Conservation (phyloP, 1,140 invertebrate species). For the Chionoecetes opilio region DNA sequence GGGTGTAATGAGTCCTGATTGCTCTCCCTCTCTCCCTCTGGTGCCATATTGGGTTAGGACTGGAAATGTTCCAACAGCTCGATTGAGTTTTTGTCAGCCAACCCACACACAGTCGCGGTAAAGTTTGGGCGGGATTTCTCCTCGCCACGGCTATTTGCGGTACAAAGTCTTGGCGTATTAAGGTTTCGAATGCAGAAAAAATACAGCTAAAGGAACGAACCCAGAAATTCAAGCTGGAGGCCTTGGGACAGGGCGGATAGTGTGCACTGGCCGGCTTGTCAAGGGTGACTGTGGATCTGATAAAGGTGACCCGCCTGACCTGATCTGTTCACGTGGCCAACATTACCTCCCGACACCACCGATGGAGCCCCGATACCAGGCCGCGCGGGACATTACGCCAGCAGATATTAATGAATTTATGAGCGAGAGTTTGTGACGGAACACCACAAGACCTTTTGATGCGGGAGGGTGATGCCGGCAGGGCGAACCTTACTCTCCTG, state of each 20-base stretch:
- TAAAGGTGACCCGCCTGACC: conserved; percentile 64
- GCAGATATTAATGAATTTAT: conserved; percentile 77
- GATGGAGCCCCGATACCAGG: conserved; percentile 49
- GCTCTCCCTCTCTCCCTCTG: neutral
- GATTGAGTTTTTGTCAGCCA: conserved; percentile 31
- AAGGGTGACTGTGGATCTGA: conserved; percentile 73
- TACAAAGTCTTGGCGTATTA: neutral
- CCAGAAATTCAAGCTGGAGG: neutral
- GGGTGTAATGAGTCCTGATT: conserved; percentile 38
- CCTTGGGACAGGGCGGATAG: conserved; percentile 17
- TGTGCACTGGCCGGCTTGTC: conserved; percentile 10
- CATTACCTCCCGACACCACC: conserved; percentile 66
- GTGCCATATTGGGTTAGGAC: conserved; percentile 2
- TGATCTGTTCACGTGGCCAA: conserved; percentile 63
- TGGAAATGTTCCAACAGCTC: conserved; percentile 33
- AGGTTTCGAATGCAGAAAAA: neutral
- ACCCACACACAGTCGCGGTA: neutral
- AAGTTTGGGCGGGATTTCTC: neutral
- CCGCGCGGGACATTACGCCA: conserved; percentile 51
- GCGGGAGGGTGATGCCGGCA: neutral
- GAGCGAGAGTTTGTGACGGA: conserved; percentile 46
- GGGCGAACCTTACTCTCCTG: neutral
- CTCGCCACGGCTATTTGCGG: neutral
- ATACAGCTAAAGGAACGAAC: neutral
- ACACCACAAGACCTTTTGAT: conserved; percentile 9